phyloP scores from a whole-genome alignment of 92 coral and sea anemone species.

The Palythoa heliodiscus region DNA sequence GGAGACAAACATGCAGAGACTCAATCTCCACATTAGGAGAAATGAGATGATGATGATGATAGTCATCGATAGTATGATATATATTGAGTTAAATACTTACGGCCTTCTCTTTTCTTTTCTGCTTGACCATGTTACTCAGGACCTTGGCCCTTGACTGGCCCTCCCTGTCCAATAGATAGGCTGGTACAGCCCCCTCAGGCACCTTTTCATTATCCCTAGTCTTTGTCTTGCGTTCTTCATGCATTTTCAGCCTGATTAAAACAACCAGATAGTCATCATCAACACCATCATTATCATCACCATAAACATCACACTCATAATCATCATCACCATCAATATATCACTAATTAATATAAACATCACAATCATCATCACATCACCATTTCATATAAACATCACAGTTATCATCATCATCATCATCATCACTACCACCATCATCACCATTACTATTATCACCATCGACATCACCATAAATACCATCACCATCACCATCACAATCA shows the following conservation, averaged over 20 bases:
- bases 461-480: not conserved
- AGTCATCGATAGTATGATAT: too few relatives aligned
- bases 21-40: too few relatives aligned
- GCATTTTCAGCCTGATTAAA: constrained; percentile 75
- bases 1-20: too few relatives aligned
- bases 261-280: not conserved
- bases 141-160: constrained; percentile 99
- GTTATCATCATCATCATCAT: too few relatives aligned
- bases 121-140: constrained; percentile 98
- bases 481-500: too few relatives aligned
- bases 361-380: too few relatives aligned
- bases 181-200: constrained; percentile 98
- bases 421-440: too few relatives aligned
- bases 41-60: too few relatives aligned
- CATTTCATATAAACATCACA: too few relatives aligned
- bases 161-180: constrained; percentile 95
- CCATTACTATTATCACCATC: not conserved
- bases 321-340: too few relatives aligned
- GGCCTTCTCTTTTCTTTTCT: constrained; percentile 98
- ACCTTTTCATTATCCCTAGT: constrained; percentile 88
- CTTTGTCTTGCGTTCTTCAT: constrained; percentile 90
- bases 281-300: not conserved
- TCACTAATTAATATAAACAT: too few relatives aligned
- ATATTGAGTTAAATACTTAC: constrained; percentile 53
- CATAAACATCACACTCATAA: too few relatives aligned